Evolutionary conservation across 2,113 vertebrate genomes (phyloP), one percentile per base, ranked within the genome.

Genomic region (Peucedramus taeniatus): DNA sequence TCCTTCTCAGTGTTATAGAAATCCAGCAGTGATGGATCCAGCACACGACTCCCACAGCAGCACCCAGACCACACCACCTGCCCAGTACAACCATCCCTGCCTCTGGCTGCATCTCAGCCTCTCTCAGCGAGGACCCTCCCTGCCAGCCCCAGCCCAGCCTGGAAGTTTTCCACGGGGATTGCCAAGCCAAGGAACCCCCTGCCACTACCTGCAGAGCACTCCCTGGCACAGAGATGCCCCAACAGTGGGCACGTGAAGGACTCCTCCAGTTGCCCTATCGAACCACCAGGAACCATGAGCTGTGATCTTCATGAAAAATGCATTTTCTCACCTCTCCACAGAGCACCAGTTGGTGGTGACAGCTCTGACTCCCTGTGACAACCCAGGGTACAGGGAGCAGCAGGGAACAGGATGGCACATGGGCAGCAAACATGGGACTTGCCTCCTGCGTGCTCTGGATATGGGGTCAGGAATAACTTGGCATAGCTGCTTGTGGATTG

Each of bases 371-470:
- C 5, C 3, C 69, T 0, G 0, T 20, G 66, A 60, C 4, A 6
- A 12, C 11, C 35, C 9, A 0, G 3, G 5, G 53, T 56, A 70
- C 49, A 5, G 49, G 51, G n/a, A 83, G n/a, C 56, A 59, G 76
- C 66, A 71, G 61, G 54, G 42, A 77, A 50, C 68, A 68, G 74
- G 50, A 13, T 1, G 1, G 68, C 45, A 47, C 4, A 3, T 0
- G 0, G n/a, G 56, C 18, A 51, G 90, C 44, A 56, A 68, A 50
- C 1, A 0, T 2, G 19, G 4, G 53, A 49, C 53, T 76, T 0
- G 0, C 40, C 15, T 0, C 0, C 45, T 3, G 0, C 0, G 0
- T 1, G 33, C 59, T 42, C 47, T 6, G 53, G 37, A 11, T 45
- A 5, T 0, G 13, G 3, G 2, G 40, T 11, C 64, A 81, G 72